phyloP scores from a whole-genome alignment of 1,140 invertebrate genomes.

The Pygmarrhopalites habei region DNA sequence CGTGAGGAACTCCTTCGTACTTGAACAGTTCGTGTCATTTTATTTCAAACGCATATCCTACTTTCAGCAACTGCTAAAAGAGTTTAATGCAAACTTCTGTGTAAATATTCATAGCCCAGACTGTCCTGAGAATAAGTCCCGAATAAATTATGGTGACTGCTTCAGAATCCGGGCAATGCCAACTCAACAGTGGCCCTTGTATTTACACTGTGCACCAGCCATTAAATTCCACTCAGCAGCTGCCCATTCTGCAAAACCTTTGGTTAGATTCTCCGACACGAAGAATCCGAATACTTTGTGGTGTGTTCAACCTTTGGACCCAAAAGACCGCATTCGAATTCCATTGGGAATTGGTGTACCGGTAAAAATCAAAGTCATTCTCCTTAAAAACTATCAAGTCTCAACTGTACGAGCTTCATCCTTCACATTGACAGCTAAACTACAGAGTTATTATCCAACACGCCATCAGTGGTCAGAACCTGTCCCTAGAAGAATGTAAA shows the following conservation, averaged over 20 bases:
- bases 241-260: constrained; percentile 30
- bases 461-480: constrained; percentile 29
- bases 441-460: constrained; percentile 28
- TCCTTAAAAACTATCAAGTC: no score
- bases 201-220: constrained; percentile 31
- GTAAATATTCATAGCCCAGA: constrained; percentile 18
- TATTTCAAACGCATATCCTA: background rate
- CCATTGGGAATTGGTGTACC: constrained; percentile 27
- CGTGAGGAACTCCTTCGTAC: constrained; percentile 34
- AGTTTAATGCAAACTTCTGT: background rate
- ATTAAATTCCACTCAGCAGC: constrained; percentile 26
- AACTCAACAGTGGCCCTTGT: constrained; percentile 34
- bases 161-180: constrained; percentile 33
- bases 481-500: constrained; percentile 31
- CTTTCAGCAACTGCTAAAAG: background rate
- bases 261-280: constrained; percentile 32
- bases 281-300: constrained; percentile 31
- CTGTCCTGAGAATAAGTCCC: constrained; percentile 14
- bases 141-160: constrained; percentile 31
- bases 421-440: no score
- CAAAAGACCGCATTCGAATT: constrained; percentile 15
- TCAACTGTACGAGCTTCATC: no score
- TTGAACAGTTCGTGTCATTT: constrained; percentile 27
- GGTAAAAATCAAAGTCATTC: constrained; percentile 10
- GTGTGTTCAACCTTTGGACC: constrained; percentile 26